Evolutionary conservation across 2,113 vertebrate genomes (phyloP), one percentile per base, ranked within the genome.

Genomic region (Myotis davidii): DNA sequence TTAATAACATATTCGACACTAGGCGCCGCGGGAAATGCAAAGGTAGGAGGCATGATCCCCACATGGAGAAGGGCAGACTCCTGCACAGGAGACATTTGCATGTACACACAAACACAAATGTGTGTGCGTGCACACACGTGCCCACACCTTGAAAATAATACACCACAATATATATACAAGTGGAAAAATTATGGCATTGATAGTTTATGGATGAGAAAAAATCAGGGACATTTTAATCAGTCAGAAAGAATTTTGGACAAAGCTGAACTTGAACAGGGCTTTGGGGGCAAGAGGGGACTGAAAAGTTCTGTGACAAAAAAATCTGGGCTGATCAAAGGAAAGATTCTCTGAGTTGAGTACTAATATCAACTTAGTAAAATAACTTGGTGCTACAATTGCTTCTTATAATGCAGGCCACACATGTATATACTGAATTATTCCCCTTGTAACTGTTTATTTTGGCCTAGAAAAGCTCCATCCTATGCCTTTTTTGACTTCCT

Each of bases 321-420:
- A 45, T 23, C 39, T 70, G 50, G 6, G 14, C 32, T 54, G 59
- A 65, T 29, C 85, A 59, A 72, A 81, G 5, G 56, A 70, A 52
- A 69, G 64, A 48, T 9, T 59, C 25, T 91, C 39, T 88, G 64
- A 94, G 18, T n/a, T 67, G 50, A 89, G 21, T 42, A n/a, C 37
- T 76, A 50, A 32, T 45, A 82, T 88, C 91, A 69, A 59, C 65
- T 84, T 91, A 84, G 61, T 81, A 87, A 78, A 92, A 94, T 92
- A n/a, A 21, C 9, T 29, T 54, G 39, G 21, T 65, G 73, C 39
- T 77, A 82, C 17, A 69, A 83, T 82, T 86, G 50, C 56, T 74
- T 74, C 21, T 91, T 81, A 20, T 94, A 92, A 91, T 69, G 64
- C 42, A 85, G 89, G 20, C 93, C 74, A 91, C 91, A 72, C 76